Percentiles rank a stretch among this genome's conserved stretches.
These are phyloP conservation scores for Mesocricetus auratus DNA, from an alignment of 2,113 vertebrate genomes.

Conservation along the genomic window DNA sequence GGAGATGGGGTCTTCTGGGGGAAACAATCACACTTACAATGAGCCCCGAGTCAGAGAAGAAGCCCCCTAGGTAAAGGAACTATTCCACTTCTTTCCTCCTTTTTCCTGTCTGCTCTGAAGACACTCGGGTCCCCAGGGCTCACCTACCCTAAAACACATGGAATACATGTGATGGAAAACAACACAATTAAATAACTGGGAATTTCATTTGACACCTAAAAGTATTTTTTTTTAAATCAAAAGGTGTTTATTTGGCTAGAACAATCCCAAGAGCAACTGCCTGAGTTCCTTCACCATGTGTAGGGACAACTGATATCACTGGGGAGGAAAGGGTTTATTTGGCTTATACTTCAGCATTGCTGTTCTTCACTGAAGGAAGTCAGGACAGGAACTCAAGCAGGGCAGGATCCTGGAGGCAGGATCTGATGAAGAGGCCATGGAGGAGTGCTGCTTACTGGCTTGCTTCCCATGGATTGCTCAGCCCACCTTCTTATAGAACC, in stretches of 20 bases:
- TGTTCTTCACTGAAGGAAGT: not conserved
- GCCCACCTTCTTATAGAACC: not conserved
- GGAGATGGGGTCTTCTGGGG: not conserved
- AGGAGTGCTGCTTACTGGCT: not conserved
- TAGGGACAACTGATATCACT: not conserved
- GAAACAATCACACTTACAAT: not conserved
- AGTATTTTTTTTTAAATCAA: not conserved
- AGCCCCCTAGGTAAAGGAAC: no score
- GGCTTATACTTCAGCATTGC: not conserved
- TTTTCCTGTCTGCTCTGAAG: not conserved
- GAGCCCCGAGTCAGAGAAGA: not conserved
- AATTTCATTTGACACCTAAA: conserved; percentile 1
- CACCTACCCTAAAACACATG: not conserved
- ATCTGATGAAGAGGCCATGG: not conserved
- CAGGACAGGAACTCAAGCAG: not conserved
- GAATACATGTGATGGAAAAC: not conserved
- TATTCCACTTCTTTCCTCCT: fast-evolving
- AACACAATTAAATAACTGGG: not conserved
- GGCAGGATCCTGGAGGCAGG: not conserved
- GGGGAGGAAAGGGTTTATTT: not conserved
- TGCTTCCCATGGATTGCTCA: not conserved
- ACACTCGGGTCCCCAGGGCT: not conserved
- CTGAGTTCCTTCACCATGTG: not conserved
- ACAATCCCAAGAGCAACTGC: not conserved
- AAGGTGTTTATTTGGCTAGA: not conserved